Conservation (phyloP, 2,888 invertebrate genomes). For the Nephrotoma guestfalica region DNA sequence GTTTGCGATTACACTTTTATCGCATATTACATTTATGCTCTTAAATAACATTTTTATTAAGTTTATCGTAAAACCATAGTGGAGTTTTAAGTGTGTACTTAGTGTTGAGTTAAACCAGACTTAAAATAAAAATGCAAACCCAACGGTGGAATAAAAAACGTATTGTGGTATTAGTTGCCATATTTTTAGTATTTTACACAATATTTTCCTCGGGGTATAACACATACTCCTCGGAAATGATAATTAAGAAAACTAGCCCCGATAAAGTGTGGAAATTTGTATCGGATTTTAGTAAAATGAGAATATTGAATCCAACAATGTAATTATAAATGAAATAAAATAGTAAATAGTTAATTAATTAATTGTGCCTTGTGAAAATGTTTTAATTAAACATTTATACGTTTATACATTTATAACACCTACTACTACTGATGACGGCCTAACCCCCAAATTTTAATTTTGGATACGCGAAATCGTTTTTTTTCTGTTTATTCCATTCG, state of each 20-base stretch:
- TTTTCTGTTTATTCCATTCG: neutral
- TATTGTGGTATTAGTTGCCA: neutral
- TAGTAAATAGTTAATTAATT: neutral
- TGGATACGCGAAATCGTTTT: neutral
- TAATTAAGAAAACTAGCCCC: conserved; percentile 40
- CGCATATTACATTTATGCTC: neutral
- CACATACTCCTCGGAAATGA: conserved; percentile 33
- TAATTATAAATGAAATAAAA: conserved; percentile 31
- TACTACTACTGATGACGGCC: neutral
- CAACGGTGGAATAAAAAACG: conserved; percentile 9
- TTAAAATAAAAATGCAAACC: conserved; percentile 6
- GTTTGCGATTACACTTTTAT: neutral
- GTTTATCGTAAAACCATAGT: too few relatives aligned
- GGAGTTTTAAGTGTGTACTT: neutral
- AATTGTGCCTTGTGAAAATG: neutral
- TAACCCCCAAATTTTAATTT: neutral
- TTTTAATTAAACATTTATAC: neutral
- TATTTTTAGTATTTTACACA: conserved; percentile 18
- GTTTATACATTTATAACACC: neutral
- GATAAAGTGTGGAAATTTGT: conserved; percentile 55
- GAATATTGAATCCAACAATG: conserved; percentile 56
- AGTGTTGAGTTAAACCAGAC: neutral
- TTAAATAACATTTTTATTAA: neutral
- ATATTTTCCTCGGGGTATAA: conserved; percentile 25
- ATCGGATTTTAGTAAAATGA: conserved; percentile 61